Base-by-base conservation (phyloP, 2,888 invertebrate genomes). In the Tridacna gigas region DNA sequence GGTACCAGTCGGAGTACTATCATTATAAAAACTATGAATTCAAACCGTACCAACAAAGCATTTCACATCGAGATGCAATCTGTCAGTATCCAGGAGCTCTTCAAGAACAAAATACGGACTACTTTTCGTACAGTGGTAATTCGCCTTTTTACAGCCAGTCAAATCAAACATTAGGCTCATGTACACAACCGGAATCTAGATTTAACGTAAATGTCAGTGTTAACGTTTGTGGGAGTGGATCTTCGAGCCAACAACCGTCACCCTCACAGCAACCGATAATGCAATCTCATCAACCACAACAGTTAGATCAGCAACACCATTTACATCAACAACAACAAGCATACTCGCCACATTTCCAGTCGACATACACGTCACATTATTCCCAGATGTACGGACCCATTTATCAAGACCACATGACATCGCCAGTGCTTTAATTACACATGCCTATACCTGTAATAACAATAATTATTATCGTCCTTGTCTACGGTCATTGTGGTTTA, bases 171-270 rank as follows among this genome's bases (percentile, higher is more conserved):
- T 47, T 45, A 26, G 47, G 78, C 9, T 25, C 73, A 11, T 20
- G 28, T 9, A 48, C 67, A 37, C 74, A 79, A 28, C n/a, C 67
- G 12, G 85, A 85, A 47, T 79, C 80, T 4, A 75, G 73, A 25
- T 73, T 82, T 28, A 82, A 82, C 48, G 82, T 85, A 0, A 85
- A 80, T 22, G 80, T 80, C 0, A 86, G 83, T 51, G 86, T 83
- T 12, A 86, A 80, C 37, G 80, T 83, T 18, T 83, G 83, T 61
- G 80, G 82, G 15, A 77, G 56, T 45, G 51, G 28, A 9, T 26
- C 20, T 15, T 28, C 74, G 63, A 26, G 20, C 20, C 79, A 66
- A 26, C 79, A 51, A 65, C 48, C 47, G 1, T 51, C 48, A 18
- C 47, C 74, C 20, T 51, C n/a, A 9, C 51, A 22, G n/a, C 15